These are phyloP conservation scores for Neria commutata DNA, from an alignment of 2,888 invertebrate genomes.

Conservation along the genomic window DNA sequence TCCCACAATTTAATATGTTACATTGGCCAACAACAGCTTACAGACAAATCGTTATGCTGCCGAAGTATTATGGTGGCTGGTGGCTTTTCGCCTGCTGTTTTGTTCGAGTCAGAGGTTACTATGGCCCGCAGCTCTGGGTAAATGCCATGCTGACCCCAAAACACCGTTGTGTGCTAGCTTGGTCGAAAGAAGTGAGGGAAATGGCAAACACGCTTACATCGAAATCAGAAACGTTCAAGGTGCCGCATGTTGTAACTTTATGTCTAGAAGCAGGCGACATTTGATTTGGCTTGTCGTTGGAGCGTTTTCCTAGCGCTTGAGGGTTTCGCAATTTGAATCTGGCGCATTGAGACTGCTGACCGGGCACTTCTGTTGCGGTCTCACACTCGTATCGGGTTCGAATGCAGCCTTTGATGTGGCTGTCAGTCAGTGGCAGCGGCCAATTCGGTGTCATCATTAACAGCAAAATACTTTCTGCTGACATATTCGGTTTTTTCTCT, in stretches of 20 bases:
- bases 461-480: background rate
- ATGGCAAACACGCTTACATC: background rate
- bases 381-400: background rate
- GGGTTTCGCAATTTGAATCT: background rate
- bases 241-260: background rate
- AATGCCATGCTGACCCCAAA: background rate
- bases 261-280: background rate
- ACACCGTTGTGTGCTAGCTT: background rate
- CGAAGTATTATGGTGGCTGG: no score
- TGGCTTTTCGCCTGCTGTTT: no score
- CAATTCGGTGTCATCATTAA: background rate
- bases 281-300: background rate
- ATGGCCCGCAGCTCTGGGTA: no score
- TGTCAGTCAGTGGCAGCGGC: no score
- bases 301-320: background rate
- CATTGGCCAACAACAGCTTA: no score
- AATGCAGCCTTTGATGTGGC: no score
- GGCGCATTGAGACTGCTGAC: no score
- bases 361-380: background rate
- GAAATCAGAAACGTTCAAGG: background rate
- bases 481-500: background rate
- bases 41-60: no score
- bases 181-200: background rate
- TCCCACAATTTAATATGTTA: no score
- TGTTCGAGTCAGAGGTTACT: no score